These are phyloP conservation scores for Psephotus haematonotus DNA, from an alignment of 2,113 vertebrate genomes.

Conservation along the genomic window DNA sequence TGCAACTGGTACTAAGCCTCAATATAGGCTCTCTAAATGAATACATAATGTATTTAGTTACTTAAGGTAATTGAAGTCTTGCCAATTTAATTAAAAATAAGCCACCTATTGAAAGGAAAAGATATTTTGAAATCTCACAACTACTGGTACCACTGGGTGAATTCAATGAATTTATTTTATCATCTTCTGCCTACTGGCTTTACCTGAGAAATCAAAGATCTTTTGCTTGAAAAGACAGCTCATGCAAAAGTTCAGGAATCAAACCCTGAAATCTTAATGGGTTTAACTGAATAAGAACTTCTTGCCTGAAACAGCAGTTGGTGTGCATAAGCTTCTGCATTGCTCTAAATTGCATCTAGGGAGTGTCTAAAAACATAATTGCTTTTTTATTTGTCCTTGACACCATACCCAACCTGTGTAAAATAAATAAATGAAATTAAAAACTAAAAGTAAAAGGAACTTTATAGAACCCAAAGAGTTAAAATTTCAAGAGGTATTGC, in stretches of 20 bases:
- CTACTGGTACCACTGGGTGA: neutral
- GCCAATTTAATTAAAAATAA: conserved; percentile 77
- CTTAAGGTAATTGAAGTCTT: conserved; percentile 72
- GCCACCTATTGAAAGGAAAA: conserved; percentile 40
- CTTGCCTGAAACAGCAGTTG: neutral
- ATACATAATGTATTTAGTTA: conserved; percentile 65
- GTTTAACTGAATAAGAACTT: neutral
- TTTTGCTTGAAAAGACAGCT: neutral
- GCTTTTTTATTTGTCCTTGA: neutral
- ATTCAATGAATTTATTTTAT: neutral
- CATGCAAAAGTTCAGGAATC: neutral
- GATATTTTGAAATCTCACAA: conserved; percentile 37
- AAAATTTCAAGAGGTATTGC: neutral
- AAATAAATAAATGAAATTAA: neutral
- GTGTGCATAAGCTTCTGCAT: neutral
- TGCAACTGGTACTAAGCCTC: conserved; percentile 36
- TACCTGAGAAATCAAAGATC: conserved; percentile 3
- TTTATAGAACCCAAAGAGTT: neutral
- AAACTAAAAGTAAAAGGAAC: neutral
- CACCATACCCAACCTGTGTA: neutral
- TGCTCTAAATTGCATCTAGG: neutral
- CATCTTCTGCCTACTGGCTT: neutral
- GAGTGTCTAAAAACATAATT: neutral
- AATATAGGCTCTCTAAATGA: conserved; percentile 21
- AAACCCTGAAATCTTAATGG: neutral